Conservation (phyloP, 2,888 invertebrate species). For the Phlogophora meticulosa region DNA sequence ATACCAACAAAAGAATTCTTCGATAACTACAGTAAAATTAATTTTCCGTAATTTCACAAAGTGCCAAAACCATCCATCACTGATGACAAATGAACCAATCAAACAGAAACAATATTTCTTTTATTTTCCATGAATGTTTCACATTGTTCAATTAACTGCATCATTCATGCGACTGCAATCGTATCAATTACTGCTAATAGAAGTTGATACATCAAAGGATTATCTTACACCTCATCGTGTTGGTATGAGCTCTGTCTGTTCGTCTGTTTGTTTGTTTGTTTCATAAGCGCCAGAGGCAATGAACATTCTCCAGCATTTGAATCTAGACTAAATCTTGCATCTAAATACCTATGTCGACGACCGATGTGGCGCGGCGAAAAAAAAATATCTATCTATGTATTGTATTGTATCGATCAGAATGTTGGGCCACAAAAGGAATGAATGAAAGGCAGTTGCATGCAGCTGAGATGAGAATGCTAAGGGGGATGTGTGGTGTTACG, state of each 20-base stretch:
- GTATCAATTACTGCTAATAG: constrained; percentile 58
- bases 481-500: too few species aligned
- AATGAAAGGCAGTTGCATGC: too few species aligned
- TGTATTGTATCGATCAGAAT: too few species aligned
- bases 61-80: neutral
- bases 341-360: neutral
- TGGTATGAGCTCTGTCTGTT: constrained; percentile 23
- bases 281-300: neutral
- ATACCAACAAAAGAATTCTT: too few species aligned
- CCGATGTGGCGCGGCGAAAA: too few species aligned
- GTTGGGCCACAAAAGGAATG: too few species aligned
- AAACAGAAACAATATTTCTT: constrained; percentile 21
- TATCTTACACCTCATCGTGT: constrained; percentile 62
- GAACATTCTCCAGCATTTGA: neutral
- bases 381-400: too few species aligned
- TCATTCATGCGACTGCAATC: constrained; percentile 44
- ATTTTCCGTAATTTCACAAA: neutral
- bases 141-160: constrained; percentile 43
- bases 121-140: constrained; percentile 19
- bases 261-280: constrained; percentile 6
- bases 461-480: too few species aligned
- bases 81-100: neutral
- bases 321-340: neutral
- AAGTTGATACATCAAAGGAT: constrained; percentile 38
- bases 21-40: too few species aligned